These are phyloP conservation scores for Scolopax rusticola DNA, from an alignment of 2,797 vertebrate genomes.

Conservation along the genomic window DNA sequence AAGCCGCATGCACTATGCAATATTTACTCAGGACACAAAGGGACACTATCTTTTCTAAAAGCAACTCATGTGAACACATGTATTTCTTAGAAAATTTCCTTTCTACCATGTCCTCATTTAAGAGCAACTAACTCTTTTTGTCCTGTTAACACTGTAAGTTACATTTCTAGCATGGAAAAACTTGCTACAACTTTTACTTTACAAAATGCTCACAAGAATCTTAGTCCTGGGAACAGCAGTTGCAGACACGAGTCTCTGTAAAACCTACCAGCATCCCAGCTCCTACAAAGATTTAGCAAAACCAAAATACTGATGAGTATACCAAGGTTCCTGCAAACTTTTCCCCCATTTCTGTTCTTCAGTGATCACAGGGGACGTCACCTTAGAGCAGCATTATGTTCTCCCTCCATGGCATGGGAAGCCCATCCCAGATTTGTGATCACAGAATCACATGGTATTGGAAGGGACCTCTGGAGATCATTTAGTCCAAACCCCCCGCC, in stretches of 20 bases:
- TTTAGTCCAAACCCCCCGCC: too few relatives aligned
- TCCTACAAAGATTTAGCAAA: not conserved
- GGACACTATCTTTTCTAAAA: not conserved
- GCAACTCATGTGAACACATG: not conserved
- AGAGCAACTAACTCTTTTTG: not conserved
- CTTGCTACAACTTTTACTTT: not conserved
- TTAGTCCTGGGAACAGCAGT: not conserved
- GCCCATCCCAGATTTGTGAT: not conserved
- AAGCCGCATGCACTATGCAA: not conserved
- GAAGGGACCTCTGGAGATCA: too few relatives aligned
- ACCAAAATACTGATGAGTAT: not conserved
- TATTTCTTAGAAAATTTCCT: not conserved
- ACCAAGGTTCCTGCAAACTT: not conserved
- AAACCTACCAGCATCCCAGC: not conserved
- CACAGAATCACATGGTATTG: too few relatives aligned
- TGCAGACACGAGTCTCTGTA: not conserved
- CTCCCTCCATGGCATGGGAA: accelerated
- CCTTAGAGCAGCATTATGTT: not conserved
- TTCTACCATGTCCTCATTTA: not conserved
- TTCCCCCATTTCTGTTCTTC: accelerated
- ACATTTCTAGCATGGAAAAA: not conserved
- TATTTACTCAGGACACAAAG: not conserved
- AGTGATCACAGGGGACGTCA: accelerated
- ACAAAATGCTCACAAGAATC: not conserved
- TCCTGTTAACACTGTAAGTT: not conserved